Evolutionary conservation across 2,113 vertebrate genomes (phyloP).

Genomic region (Hippolais icterina): DNA sequence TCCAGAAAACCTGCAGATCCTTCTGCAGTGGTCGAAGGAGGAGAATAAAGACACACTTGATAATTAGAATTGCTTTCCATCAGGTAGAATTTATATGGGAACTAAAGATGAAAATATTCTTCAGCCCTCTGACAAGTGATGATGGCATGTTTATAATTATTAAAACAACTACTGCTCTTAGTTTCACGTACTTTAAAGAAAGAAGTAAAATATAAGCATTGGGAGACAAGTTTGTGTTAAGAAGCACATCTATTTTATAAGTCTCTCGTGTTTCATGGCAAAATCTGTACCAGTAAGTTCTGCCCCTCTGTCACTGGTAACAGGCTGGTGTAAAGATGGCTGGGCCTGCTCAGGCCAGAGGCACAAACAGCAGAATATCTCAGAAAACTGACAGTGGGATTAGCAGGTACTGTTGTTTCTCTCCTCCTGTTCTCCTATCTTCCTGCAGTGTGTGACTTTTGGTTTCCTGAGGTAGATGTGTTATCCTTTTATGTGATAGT

Average conservation of each 20-base stretch:
- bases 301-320: background rate
- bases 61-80: background rate
- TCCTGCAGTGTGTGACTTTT: background rate
- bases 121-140: background rate
- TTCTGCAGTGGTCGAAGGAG: background rate
- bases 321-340: accelerated
- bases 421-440: background rate
- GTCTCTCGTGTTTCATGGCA: background rate
- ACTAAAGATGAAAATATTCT: background rate
- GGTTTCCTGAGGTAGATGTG: background rate
- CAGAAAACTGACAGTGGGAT: background rate
- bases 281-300: background rate
- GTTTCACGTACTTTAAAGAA: background rate
- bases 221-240: background rate
- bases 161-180: background rate
- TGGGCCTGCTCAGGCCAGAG: background rate
- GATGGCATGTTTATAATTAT: background rate
- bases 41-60: background rate
- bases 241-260: background rate
- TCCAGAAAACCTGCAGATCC: background rate
- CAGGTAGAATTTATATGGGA: background rate
- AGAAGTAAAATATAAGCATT: background rate
- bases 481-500: background rate
- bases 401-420: background rate
- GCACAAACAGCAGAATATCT: background rate